Percentiles rank a stretch among this genome's conserved stretches.
These are phyloP conservation scores for Halisarca cf. caerulea DNA, from an alignment of 37 sponge, comb jelly and placozoan species.

Conservation along the genomic window DNA sequence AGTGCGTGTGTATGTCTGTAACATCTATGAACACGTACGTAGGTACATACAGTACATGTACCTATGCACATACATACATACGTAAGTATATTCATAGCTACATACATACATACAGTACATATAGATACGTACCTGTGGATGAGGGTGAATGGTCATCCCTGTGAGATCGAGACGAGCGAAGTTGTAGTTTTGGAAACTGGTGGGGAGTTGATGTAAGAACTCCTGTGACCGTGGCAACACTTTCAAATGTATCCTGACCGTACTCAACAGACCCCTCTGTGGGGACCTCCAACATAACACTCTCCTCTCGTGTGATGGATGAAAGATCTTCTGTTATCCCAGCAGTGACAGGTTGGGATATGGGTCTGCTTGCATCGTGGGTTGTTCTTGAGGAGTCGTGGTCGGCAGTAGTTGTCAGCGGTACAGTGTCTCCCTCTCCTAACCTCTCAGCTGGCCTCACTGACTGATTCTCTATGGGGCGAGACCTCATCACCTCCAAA, in stretches of 20 bases:
- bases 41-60: no score
- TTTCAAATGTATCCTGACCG: conserved; percentile 19
- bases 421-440: not conserved
- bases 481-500: not conserved
- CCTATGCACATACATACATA: not conserved
- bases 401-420: not conserved
- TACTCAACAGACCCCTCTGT: not conserved
- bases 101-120: not conserved
- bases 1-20: no score
- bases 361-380: not conserved
- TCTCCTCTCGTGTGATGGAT: not conserved
- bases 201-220: conserved; percentile 17
- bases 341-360: no score
- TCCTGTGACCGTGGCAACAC: not conserved
- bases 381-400: not conserved
- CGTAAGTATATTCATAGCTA: not conserved
- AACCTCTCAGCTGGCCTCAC: not conserved
- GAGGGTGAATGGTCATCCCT: no score
- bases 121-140: not conserved
- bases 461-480: not conserved
- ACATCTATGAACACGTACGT: no score
- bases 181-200: not conserved
- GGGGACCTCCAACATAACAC: not conserved
- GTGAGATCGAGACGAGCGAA: no score
- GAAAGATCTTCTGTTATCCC: not conserved